phyloP scores from a whole-genome alignment of 2,797 vertebrate genomes.

The Novumbra hubbsi region DNA sequence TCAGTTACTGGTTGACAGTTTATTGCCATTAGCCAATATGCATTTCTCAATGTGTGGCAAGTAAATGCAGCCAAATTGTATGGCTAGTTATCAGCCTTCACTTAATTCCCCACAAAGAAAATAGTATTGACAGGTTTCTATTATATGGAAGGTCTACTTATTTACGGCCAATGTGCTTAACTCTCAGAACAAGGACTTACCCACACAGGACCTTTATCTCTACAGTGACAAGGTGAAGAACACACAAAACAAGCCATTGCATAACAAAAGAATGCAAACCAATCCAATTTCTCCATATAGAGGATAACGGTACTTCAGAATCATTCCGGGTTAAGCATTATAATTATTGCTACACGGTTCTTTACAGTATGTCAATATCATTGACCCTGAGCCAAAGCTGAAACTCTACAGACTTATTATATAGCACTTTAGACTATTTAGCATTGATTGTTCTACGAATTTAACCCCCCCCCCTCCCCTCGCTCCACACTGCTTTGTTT shows the following conservation, averaged over 20 bases:
- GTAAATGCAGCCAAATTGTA: too few relatives aligned
- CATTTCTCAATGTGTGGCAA: too few relatives aligned
- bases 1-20: too few relatives aligned
- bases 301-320: neutral
- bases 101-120: neutral
- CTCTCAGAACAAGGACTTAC: neutral
- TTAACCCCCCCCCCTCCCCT: conserved; percentile 5
- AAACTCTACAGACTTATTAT: conserved; percentile 34
- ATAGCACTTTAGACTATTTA: conserved; percentile 14
- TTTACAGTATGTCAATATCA: conserved; percentile 30
- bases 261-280: neutral
- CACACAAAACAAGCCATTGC: neutral
- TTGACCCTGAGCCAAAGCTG: conserved; percentile 36
- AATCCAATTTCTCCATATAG: neutral
- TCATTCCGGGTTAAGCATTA: conserved; percentile 1
- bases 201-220: neutral
- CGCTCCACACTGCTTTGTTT: conserved; percentile 15
- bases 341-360: conserved; percentile 11
- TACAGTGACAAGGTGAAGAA: neutral
- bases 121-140: neutral
- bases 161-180: neutral
- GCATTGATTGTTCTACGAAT: conserved; percentile 39
- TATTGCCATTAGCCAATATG: too few relatives aligned
- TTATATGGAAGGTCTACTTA: neutral
- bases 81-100: neutral